phyloP scores from a whole-genome alignment of 2,797 vertebrate species.

The Aotus griseimembra region DNA sequence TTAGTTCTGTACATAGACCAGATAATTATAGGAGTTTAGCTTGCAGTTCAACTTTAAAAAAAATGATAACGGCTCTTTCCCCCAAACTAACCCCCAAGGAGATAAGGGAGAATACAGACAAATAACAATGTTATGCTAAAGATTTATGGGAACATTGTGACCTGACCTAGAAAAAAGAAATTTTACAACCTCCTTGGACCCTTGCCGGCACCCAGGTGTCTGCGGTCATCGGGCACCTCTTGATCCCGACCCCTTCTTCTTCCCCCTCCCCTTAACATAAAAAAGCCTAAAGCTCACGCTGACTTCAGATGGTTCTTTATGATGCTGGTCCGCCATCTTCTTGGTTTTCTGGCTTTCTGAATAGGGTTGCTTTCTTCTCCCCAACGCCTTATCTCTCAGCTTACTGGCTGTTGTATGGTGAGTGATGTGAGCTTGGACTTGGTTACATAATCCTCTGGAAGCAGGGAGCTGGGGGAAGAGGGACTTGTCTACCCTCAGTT shows the following conservation, averaged over 20 bases:
- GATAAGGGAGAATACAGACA: background rate
- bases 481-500: background rate
- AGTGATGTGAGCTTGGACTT: background rate
- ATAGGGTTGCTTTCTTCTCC: background rate
- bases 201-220: background rate
- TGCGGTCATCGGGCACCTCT: background rate
- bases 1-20: background rate
- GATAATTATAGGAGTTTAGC: too few species aligned
- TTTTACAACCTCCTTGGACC: background rate
- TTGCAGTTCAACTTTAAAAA: background rate
- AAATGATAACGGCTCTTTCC: background rate
- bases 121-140: background rate
- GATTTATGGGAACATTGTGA: background rate
- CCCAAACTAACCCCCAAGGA: background rate
- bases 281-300: background rate
- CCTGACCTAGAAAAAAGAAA: background rate
- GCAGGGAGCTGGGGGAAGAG: background rate
- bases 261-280: background rate
- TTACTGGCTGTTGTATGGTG: background rate
- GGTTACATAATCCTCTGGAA: background rate
- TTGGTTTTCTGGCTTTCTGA: background rate
- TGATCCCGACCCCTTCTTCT: background rate
- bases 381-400: background rate
- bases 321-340: background rate
- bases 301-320: background rate